Conservation (phyloP, 2,797 vertebrate genomes). For the Sebastes oblongus region DNA sequence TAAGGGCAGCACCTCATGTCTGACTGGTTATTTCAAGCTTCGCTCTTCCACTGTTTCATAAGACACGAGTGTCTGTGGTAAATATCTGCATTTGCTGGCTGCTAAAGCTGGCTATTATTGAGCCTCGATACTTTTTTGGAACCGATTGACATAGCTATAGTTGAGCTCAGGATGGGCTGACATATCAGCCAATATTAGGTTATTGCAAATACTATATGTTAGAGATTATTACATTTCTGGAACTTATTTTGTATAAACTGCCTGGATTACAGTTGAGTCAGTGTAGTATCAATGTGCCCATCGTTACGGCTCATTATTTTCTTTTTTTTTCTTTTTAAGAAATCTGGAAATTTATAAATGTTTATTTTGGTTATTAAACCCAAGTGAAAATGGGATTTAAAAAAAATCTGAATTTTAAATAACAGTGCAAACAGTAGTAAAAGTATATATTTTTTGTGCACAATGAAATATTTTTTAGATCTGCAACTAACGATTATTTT, state of each 20-base stretch:
- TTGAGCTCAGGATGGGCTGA: neutral
- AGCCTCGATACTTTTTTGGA: neutral
- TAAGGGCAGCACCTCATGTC: conserved; percentile 36
- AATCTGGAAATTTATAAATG: neutral
- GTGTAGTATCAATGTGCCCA: too few relatives aligned
- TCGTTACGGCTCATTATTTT: neutral
- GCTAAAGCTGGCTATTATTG: neutral
- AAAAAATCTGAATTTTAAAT: neutral
- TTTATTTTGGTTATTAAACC: neutral
- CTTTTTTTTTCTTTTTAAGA: neutral
- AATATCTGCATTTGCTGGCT: conserved; percentile 24
- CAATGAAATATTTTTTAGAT: neutral
- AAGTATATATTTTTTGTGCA: neutral
- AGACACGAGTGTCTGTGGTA: conserved; percentile 2
- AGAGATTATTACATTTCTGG: neutral
- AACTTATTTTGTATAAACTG: neutral
- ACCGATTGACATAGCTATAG: neutral
- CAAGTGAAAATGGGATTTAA: neutral
- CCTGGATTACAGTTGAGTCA: neutral
- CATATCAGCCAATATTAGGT: neutral
- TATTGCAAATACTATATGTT: neutral
- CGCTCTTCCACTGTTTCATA: conserved; percentile 24
- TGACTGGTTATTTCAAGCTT: conserved; percentile 54
- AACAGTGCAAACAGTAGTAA: neutral
- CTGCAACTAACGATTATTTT: too few relatives aligned